phyloP scores from a whole-genome alignment of 2,888 invertebrate species.

The Selenia dentaria region DNA sequence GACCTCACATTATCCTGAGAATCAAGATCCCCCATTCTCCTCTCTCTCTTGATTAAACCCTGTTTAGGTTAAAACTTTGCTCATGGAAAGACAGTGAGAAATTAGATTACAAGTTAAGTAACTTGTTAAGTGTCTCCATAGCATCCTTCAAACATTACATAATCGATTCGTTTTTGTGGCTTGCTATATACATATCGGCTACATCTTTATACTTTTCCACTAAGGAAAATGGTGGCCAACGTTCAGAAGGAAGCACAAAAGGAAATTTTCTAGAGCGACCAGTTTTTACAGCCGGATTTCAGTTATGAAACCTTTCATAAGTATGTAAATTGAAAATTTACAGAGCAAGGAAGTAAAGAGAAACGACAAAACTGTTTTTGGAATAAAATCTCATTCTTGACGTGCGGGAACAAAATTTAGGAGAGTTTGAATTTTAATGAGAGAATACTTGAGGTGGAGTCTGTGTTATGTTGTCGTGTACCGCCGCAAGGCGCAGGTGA shows the following conservation, averaged over 20 bases:
- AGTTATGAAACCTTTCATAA: constrained; percentile 40
- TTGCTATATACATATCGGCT: constrained; percentile 11
- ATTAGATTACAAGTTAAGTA: too few species aligned
- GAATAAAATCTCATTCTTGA: constrained; percentile 49
- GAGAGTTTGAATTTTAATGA: constrained; percentile 56
- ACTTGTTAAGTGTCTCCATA: too few species aligned
- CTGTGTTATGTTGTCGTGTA: constrained; percentile 50
- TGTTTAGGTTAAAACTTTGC: too few species aligned
- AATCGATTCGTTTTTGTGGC: too few species aligned
- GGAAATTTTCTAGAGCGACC: constrained; percentile 47
- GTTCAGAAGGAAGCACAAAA: constrained; percentile 42
- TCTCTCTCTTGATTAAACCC: too few species aligned
- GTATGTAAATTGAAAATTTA: constrained; percentile 38
- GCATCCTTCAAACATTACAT: too few species aligned
- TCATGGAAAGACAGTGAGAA: too few species aligned
- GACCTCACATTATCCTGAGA: too few species aligned
- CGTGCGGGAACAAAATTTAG: constrained; percentile 40
- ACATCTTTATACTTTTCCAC: constrained; percentile 38
- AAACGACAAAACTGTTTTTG: constrained; percentile 40
- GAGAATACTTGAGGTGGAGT: constrained; percentile 38
- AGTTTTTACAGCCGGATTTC: constrained; percentile 54
- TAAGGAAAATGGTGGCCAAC: constrained; percentile 39
- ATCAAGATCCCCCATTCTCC: too few species aligned
- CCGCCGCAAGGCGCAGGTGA: constrained; percentile 54
- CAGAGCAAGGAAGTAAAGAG: constrained; percentile 47